Evolutionary conservation across 37 sponge, comb jelly and placozoan genomes (phyloP).

Genomic region (Spongilla lacustris): DNA sequence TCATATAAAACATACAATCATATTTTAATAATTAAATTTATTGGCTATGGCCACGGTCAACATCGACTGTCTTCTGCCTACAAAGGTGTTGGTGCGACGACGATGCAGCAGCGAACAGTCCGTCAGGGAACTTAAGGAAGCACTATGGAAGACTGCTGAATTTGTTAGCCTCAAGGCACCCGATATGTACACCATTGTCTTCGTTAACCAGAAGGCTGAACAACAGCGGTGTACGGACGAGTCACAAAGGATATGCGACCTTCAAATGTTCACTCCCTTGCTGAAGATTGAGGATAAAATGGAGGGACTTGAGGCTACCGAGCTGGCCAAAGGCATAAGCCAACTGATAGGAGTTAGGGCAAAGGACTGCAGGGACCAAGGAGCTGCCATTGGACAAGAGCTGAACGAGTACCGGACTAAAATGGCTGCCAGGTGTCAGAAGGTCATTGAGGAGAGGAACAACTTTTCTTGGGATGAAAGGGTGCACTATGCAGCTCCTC

Average conservation of each 20-base stretch:
- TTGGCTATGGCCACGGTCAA: background rate
- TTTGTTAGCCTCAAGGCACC: slow-evolving; percentile 47
- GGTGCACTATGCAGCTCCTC: slow-evolving; percentile 63
- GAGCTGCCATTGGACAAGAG: slow-evolving; percentile 31
- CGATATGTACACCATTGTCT: slow-evolving; percentile 79
- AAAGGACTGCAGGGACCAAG: slow-evolving; percentile 40
- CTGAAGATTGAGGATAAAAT: slow-evolving; percentile 75
- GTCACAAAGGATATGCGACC: slow-evolving; percentile 53
- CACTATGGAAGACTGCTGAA: slow-evolving; percentile 71
- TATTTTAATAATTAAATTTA: too few relatives aligned
- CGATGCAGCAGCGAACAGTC: slow-evolving; percentile 24
- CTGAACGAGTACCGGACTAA: slow-evolving; percentile 61
- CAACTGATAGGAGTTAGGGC: slow-evolving; percentile 64
- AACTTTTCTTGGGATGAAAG: slow-evolving; percentile 51
- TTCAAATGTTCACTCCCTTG: slow-evolving; percentile 72
- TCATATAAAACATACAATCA: too few relatives aligned
- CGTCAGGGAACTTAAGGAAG: slow-evolving; percentile 55
- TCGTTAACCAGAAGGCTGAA: slow-evolving; percentile 76
- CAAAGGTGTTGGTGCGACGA: slow-evolving; percentile 60
- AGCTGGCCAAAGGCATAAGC: slow-evolving; percentile 54
- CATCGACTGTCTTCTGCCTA: slow-evolving; percentile 82
- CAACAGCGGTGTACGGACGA: slow-evolving; percentile 83
- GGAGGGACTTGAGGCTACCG: slow-evolving; percentile 61
- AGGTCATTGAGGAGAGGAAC: slow-evolving; percentile 54
- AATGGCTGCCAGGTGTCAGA: slow-evolving; percentile 68